Conservation (phyloP, 2,888 invertebrate species). For the Temnothorax unifasciatus region DNA sequence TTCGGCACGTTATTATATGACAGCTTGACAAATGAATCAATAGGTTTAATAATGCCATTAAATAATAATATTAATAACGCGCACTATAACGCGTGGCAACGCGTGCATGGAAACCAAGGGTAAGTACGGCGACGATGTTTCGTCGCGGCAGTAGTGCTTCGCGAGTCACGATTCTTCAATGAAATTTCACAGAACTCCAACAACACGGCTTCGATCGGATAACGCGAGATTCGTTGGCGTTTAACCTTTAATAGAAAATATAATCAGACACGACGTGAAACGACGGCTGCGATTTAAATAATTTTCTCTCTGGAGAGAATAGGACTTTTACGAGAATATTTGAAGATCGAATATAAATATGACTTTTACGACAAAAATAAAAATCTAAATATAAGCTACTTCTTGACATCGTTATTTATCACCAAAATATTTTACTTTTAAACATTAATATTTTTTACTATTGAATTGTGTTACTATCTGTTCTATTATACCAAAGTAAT, state of each 20-base stretch:
- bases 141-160: constrained; percentile 58
- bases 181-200: constrained; percentile 57
- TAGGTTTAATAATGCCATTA: too few relatives aligned
- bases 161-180: constrained; percentile 70
- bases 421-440: not conserved
- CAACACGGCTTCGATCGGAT: constrained; percentile 23
- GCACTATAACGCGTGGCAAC: too few relatives aligned
- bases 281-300: not conserved
- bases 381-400: not conserved
- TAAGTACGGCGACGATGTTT: constrained; percentile 30
- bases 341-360: not conserved
- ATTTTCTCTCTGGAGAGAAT: not conserved
- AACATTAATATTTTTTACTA: not conserved
- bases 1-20: too few relatives aligned
- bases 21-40: too few relatives aligned
- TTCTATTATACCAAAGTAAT: not conserved
- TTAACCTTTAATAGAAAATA: constrained; percentile 26
- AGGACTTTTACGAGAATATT: not conserved
- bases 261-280: not conserved
- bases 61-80: too few relatives aligned
- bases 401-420: not conserved
- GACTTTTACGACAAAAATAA: not conserved
- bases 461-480: not conserved
- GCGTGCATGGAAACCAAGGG: too few relatives aligned
- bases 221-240: not conserved